These are phyloP conservation scores for Cepaea nemoralis DNA, from an alignment of 1,140 invertebrate genomes.

Conservation along the genomic window DNA sequence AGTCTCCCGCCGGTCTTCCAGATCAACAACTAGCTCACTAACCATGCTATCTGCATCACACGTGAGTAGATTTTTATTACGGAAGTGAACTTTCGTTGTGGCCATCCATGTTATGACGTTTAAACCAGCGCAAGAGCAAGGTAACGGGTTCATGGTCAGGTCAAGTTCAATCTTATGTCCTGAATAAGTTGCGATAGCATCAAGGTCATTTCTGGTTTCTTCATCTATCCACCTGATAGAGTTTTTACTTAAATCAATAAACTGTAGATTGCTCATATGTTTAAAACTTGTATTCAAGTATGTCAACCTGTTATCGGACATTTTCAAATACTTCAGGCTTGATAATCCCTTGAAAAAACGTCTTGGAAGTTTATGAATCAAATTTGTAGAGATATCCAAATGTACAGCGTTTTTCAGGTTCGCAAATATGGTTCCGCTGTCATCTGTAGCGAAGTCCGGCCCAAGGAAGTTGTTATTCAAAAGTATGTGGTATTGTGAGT, in stretches of 20 bases:
- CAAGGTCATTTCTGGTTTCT: slow-evolving; percentile 5
- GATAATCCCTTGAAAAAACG: background rate
- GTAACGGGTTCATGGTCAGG: background rate
- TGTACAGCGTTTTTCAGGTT: background rate
- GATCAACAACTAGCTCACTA: background rate
- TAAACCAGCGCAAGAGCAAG: background rate
- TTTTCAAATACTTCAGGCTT: background rate
- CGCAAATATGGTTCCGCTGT: background rate
- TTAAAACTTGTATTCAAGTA: background rate
- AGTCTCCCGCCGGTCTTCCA: background rate
- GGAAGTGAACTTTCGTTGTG: background rate
- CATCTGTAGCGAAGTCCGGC: background rate
- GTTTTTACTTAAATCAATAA: slow-evolving; percentile 20
- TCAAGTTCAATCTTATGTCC: background rate
- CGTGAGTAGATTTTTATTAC: background rate
- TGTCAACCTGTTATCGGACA: slow-evolving; percentile 1
- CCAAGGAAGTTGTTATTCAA: slow-evolving; percentile 2
- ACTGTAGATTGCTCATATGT: slow-evolving; percentile 5
- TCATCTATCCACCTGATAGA: background rate
- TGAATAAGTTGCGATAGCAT: background rate
- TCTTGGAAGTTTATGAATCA: background rate
- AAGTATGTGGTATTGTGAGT: background rate
- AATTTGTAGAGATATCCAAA: slow-evolving; percentile 18
- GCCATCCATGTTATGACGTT: background rate
- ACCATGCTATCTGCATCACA: background rate